Percentiles rank a stretch among this genome's conserved stretches.
phyloP scores from a whole-genome alignment of 2,797 vertebrate species.

The Chelon labrosus region DNA sequence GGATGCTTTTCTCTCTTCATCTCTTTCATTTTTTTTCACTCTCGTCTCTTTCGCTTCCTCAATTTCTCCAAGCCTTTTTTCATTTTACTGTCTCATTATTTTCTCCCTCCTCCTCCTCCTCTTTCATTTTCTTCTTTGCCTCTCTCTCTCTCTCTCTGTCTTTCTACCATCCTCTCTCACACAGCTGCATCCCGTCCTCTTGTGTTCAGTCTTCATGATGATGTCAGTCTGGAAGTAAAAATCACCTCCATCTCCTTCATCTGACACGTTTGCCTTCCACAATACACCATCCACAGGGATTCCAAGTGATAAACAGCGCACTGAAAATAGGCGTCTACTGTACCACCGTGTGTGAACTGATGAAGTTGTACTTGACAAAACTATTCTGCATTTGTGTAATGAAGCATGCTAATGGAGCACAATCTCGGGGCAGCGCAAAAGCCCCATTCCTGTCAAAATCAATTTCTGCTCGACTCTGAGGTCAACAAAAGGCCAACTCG shows the following conservation, averaged over 20 bases:
- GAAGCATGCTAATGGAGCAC: conserved; percentile 69
- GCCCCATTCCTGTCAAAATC: conserved; percentile 64
- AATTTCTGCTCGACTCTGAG: conserved; percentile 65
- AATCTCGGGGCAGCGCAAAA: conserved; percentile 55
- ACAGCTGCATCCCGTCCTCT: conserved; percentile 31
- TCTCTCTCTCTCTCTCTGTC: background rate
- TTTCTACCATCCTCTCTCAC: conserved; percentile 10
- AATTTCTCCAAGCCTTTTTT: conserved; percentile 48
- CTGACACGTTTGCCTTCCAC: conserved; percentile 47
- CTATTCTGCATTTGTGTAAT: conserved; percentile 64
- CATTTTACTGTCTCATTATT: conserved; percentile 59
- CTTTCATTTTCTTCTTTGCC: conserved; percentile 13
- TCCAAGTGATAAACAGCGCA: conserved; percentile 43
- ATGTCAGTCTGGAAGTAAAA: conserved; percentile 45
- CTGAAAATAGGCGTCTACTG: conserved; percentile 40
- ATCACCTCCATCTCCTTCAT: conserved; percentile 44
- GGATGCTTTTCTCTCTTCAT: conserved; percentile 57
- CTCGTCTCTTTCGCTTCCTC: conserved; percentile 51
- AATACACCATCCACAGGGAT: conserved; percentile 13
- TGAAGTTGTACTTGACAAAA: conserved; percentile 58
- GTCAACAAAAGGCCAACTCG: conserved; percentile 60
- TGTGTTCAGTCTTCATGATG: conserved; percentile 6
- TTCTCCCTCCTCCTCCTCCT: conserved; percentile 5
- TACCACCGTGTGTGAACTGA: conserved; percentile 38
- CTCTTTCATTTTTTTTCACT: conserved; percentile 52